Percentiles rank a stretch among this genome's conserved stretches.
phyloP scores from a whole-genome alignment of 2,888 invertebrate species.

The Lasioglossum malachurum region DNA sequence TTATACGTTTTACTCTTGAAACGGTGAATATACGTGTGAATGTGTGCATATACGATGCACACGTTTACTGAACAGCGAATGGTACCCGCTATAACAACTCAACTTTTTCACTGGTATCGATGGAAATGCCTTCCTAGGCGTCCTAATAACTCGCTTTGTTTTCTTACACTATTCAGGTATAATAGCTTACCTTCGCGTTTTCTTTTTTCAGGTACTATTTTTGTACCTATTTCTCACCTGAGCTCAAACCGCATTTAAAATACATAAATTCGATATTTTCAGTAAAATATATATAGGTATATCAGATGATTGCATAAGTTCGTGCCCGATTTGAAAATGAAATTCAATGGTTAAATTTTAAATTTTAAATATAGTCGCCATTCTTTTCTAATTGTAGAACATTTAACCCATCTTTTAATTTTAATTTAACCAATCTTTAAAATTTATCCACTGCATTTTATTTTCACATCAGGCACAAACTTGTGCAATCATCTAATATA shows the following conservation, averaged over 20 bases:
- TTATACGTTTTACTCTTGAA: conserved; percentile 39
- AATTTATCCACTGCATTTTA: too few relatives aligned
- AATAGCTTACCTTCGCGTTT: conserved; percentile 54
- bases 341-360: too few relatives aligned
- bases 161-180: conserved; percentile 31
- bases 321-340: too few relatives aligned
- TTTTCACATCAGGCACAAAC: too few relatives aligned
- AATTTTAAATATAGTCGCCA: too few relatives aligned
- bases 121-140: conserved; percentile 20
- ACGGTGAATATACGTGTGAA: conserved; percentile 24
- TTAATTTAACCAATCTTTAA: too few relatives aligned
- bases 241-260: conserved; percentile 64
- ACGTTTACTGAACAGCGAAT: conserved; percentile 28
- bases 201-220: conserved; percentile 68
- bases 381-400: too few relatives aligned
- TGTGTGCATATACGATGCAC: conserved; percentile 14
- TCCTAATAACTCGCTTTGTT: conserved; percentile 19
- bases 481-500: too few relatives aligned
- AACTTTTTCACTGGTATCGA: conserved; percentile 18
- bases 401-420: too few relatives aligned
- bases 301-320: too few relatives aligned
- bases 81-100: conserved; percentile 44
- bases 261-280: conserved; percentile 39
- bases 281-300: background rate
- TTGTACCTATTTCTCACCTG: conserved; percentile 73